Conservation (phyloP, 2,113 vertebrate species). For the Mustelus asterias region DNA sequence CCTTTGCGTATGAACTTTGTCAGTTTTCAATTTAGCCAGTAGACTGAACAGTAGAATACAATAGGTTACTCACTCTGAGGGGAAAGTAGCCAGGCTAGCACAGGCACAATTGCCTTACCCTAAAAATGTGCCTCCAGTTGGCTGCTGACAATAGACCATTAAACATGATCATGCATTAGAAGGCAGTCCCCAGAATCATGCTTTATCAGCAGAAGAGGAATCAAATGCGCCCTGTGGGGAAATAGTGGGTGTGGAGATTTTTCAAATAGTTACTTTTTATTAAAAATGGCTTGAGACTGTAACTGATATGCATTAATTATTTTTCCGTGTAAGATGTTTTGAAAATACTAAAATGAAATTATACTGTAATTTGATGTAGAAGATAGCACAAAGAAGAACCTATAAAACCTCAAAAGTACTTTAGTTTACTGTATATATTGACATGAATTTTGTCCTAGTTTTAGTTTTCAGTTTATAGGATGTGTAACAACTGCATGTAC, state of each 20-base stretch:
- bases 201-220: not conserved
- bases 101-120: slow-evolving; percentile 26
- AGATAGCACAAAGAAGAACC: slow-evolving; percentile 36
- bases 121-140: slow-evolving; percentile 31
- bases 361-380: slow-evolving; percentile 36
- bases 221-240: not conserved
- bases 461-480: slow-evolving; percentile 25
- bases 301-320: slow-evolving; percentile 27
- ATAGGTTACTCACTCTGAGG: not conserved
- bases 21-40: not conserved
- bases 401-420: slow-evolving; percentile 35
- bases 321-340: slow-evolving; percentile 35
- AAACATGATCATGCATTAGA: not conserved
- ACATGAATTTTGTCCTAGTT: slow-evolving; percentile 22
- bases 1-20: not conserved
- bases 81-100: not conserved
- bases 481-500: slow-evolving; percentile 34
- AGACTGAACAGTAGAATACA: not conserved
- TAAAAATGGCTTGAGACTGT: slow-evolving; percentile 30
- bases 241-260: not conserved
- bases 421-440: slow-evolving; percentile 37
- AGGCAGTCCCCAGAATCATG: not conserved
- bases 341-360: slow-evolving; percentile 38
- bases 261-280: slow-evolving; percentile 14
- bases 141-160: not conserved